Percentiles rank a stretch among this genome's conserved stretches.
These are phyloP conservation scores for Ectropis crepuscularia DNA, from an alignment of 2,888 invertebrate genomes.

Conservation along the genomic window DNA sequence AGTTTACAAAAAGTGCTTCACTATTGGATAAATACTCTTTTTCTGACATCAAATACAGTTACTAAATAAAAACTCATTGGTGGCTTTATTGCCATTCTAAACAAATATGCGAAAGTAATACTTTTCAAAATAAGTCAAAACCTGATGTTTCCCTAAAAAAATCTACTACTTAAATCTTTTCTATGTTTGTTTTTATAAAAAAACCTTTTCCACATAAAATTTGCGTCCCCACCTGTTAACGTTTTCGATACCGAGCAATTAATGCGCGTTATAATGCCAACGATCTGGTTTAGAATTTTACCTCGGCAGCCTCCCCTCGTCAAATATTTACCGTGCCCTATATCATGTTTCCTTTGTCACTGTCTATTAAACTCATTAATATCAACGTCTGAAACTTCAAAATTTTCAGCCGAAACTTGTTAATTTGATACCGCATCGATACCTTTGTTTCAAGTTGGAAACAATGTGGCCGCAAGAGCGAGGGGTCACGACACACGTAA, in stretches of 20 bases:
- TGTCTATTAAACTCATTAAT: constrained; percentile 48
- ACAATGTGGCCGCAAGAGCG: constrained; percentile 51
- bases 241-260: constrained; percentile 10
- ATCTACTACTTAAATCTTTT: too few species aligned
- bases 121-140: not conserved
- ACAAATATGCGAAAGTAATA: not conserved
- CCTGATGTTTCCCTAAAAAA: too few species aligned
- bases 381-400: constrained; percentile 45
- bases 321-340: constrained; percentile 37
- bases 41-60: too few species aligned
- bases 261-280: constrained; percentile 14
- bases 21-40: too few species aligned
- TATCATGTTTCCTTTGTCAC: constrained; percentile 42
- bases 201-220: not conserved
- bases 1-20: too few species aligned
- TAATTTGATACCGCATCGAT: constrained; percentile 58
- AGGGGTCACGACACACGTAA: constrained; percentile 48
- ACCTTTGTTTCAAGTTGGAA: constrained; percentile 56
- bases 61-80: too few species aligned
- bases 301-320: constrained; percentile 36
- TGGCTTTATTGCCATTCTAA: too few species aligned
- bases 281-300: constrained; percentile 29
- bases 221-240: not conserved
- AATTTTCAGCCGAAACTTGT: constrained; percentile 49
- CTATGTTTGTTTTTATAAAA: too few species aligned